Evolutionary conservation across 2,888 invertebrate genomes (phyloP).

Genomic region (Leucania comma): DNA sequence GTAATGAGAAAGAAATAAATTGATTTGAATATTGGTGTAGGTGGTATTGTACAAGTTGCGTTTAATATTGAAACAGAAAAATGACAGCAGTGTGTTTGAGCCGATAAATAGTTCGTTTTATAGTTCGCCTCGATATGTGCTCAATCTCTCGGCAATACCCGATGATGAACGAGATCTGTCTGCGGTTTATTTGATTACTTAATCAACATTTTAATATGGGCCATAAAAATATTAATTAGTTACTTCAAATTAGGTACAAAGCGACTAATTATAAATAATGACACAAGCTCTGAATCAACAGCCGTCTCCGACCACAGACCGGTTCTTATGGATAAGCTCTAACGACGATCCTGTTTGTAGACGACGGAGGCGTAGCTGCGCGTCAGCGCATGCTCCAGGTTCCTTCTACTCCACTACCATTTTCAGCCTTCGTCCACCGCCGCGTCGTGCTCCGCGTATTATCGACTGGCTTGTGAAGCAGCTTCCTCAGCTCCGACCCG

Average conservation of each 20-base stretch:
- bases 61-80: background rate
- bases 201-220: background rate
- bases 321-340: slow-evolving; percentile 9
- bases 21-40: background rate
- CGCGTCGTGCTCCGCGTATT: slow-evolving; percentile 56
- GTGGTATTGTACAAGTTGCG: background rate
- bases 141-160: no score
- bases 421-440: slow-evolving; percentile 8
- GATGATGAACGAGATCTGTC: background rate
- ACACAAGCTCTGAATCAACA: background rate
- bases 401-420: background rate
- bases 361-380: background rate
- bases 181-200: background rate
- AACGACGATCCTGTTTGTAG: slow-evolving; percentile 12
- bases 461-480: slow-evolving; percentile 42
- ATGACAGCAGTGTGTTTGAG: background rate
- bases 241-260: slow-evolving; percentile 7
- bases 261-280: slow-evolving; percentile 5
- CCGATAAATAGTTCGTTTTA: background rate
- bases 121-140: background rate
- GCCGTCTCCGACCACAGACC: slow-evolving; percentile 1
- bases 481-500: background rate
- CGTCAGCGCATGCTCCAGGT: background rate
- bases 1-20: slow-evolving; percentile 15
- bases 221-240: background rate